A percentile compares a stretch with the other conserved stretches of the same genome.
Conservation (phyloP, 2,888 invertebrate species). For the Marronus borbonicus region DNA sequence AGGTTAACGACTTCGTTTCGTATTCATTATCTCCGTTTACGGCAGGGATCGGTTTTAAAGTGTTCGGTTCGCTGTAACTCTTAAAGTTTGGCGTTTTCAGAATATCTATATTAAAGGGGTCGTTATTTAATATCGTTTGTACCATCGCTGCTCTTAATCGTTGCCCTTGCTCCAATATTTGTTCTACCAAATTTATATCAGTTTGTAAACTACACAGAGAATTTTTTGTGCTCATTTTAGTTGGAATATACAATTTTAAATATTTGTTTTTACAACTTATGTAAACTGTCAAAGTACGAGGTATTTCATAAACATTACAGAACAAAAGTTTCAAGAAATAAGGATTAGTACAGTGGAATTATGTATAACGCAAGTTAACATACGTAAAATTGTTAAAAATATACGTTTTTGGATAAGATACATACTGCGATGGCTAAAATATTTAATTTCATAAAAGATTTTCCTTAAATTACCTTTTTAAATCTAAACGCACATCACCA, state of each 20-base stretch:
- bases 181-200: constrained; percentile 57
- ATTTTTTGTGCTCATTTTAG: constrained; percentile 36
- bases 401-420: background rate
- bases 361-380: background rate
- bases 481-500: constrained; percentile 43
- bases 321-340: constrained; percentile 35
- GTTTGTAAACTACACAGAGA: constrained; percentile 40
- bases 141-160: constrained; percentile 67
- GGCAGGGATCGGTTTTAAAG: constrained; percentile 9
- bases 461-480: constrained; percentile 35
- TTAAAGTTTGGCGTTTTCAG: constrained; percentile 52
- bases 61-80: constrained; percentile 37
- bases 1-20: constrained; percentile 42
- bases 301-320: constrained; percentile 40
- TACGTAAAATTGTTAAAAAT: background rate
- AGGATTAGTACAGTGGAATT: background rate
- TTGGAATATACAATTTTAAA: background rate
- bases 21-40: constrained; percentile 29
- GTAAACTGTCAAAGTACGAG: constrained; percentile 26
- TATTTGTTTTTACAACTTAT: constrained; percentile 25
- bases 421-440: background rate
- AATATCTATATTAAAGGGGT: constrained; percentile 64
- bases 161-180: constrained; percentile 65
- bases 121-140: constrained; percentile 67
- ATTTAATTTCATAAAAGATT: background rate